phyloP scores from a whole-genome alignment of 2,888 invertebrate genomes.

The Pollenia griseotomentosa region DNA sequence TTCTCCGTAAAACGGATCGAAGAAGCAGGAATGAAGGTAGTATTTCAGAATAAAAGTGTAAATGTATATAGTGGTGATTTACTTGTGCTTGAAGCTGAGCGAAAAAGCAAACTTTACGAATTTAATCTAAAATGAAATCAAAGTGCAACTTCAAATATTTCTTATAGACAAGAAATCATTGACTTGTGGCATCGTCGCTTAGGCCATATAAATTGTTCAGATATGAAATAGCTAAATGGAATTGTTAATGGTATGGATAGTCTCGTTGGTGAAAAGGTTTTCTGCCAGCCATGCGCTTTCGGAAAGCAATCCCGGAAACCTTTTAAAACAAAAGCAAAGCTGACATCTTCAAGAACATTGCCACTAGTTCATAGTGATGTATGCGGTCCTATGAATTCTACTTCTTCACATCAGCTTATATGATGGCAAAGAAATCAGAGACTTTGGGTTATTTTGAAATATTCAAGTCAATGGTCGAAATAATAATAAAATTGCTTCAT shows the following conservation, averaged over 20 bases:
- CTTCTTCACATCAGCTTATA: conserved; percentile 10
- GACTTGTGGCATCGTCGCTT: no score
- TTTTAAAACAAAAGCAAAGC: background rate
- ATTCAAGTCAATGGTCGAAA: conserved; percentile 11
- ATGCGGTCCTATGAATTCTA: conserved; percentile 12
- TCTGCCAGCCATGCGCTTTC: no score
- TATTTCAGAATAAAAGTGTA: background rate
- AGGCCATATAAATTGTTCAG: no score
- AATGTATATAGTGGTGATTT: background rate
- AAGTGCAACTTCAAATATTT: no score
- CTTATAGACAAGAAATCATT: no score
- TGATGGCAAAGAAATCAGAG: conserved; percentile 30
- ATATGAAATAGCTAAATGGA: no score
- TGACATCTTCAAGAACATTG: background rate
- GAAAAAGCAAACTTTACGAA: conserved; percentile 4
- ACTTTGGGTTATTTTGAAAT: background rate
- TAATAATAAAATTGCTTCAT: conserved; percentile 27
- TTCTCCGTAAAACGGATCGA: conserved; percentile 8
- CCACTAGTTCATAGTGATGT: conserved; percentile 9
- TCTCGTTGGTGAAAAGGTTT: no score
- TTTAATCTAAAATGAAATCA: no score
- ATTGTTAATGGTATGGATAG: no score
- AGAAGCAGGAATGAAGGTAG: conserved; percentile 13
- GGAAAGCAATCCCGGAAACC: background rate
- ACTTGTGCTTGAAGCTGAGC: background rate